Conservation (phyloP, 2,113 vertebrate genomes). For the Nicator chloris region DNA sequence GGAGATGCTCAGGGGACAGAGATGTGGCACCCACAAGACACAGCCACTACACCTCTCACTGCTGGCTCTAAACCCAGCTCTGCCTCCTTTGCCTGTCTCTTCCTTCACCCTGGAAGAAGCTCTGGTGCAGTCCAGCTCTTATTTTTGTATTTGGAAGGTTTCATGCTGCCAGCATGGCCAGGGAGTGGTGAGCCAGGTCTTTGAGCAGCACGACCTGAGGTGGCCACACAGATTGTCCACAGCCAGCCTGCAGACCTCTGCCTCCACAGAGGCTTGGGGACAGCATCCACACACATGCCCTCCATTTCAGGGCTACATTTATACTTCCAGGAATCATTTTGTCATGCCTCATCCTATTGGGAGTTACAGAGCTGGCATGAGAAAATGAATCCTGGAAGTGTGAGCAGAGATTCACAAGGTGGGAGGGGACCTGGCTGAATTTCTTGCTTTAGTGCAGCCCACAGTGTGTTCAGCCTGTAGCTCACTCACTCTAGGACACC, state of each 20-base stretch:
- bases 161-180: rapidly evolving
- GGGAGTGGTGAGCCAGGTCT: not conserved
- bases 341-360: not conserved
- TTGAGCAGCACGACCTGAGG: not conserved
- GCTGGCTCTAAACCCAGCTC: not conserved
- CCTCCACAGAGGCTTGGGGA: not conserved
- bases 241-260: not conserved
- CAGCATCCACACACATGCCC: not conserved
- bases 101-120: not conserved
- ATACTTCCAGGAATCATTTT: not conserved
- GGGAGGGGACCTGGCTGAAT: not conserved
- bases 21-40: not conserved
- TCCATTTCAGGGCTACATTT: not conserved
- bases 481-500: not conserved
- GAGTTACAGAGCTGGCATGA: not conserved
- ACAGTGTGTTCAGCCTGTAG: not conserved
- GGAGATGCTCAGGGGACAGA: not conserved
- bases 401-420: not conserved
- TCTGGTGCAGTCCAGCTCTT: not conserved
- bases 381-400: not conserved
- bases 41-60: not conserved
- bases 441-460: not conserved
- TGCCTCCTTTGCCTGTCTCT: not conserved
- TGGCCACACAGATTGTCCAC: not conserved
- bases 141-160: not conserved